Evolutionary conservation across 2,113 vertebrate species (phyloP).

Genomic region (Lophura nycthemera): DNA sequence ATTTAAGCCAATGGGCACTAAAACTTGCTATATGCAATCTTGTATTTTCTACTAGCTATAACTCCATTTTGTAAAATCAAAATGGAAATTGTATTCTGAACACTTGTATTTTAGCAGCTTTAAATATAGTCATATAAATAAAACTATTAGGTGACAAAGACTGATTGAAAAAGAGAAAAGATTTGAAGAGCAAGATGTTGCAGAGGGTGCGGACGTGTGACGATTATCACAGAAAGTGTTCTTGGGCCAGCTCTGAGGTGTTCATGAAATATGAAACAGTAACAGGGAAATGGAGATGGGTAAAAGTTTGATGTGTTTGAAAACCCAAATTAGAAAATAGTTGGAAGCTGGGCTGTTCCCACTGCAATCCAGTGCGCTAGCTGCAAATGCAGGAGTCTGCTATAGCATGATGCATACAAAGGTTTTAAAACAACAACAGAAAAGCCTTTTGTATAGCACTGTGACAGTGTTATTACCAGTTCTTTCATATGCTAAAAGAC

Average conservation of each 20-base stretch:
- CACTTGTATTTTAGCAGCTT: background rate
- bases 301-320: background rate
- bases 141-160: background rate
- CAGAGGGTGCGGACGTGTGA: background rate
- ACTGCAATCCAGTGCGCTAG: fast-evolving
- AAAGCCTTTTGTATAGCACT: background rate
- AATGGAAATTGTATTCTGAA: constrained; percentile 27
- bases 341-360: background rate
- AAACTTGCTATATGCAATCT: constrained; percentile 1
- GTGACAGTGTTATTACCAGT: background rate
- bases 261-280: background rate
- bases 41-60: constrained; percentile 19
- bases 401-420: fast-evolving
- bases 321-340: background rate
- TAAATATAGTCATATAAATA: constrained; percentile 19
- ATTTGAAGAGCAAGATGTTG: background rate
- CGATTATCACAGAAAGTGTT: background rate
- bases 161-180: background rate
- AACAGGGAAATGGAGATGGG: background rate
- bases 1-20: constrained; percentile 49
- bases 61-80: constrained; percentile 13
- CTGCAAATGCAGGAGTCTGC: background rate
- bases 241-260: background rate
- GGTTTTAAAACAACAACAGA: background rate
- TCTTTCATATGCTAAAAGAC: background rate